These are phyloP conservation scores for Scyliorhinus canicula DNA, from an alignment of 2,797 vertebrate genomes.

Conservation along the genomic window DNA sequence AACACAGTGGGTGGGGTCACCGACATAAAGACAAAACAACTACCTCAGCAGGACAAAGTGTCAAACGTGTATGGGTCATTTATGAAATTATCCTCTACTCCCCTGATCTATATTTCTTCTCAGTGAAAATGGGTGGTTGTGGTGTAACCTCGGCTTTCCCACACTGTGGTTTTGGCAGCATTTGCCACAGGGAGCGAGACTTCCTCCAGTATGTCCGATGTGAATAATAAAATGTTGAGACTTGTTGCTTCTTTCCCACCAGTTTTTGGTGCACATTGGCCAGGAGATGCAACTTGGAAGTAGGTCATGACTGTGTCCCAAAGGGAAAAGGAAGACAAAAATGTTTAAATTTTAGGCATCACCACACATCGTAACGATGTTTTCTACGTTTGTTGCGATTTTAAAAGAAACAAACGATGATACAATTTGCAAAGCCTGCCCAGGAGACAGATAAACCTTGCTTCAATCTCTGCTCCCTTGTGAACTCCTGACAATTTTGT, in stretches of 20 bases:
- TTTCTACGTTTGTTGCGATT: not conserved
- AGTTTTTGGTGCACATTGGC: not conserved
- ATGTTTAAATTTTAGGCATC: not conserved
- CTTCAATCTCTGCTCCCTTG: not conserved
- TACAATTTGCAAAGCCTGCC: not conserved
- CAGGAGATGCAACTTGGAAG: not conserved
- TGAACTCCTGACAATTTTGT: not conserved
- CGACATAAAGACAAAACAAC: not conserved
- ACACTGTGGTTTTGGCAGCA: not conserved
- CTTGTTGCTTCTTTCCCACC: not conserved
- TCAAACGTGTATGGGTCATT: not conserved
- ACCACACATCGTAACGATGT: not conserved
- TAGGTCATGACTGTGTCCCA: not conserved
- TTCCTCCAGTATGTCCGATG: not conserved
- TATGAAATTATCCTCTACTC: not conserved
- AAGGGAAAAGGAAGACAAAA: not conserved
- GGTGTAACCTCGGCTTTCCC: not conserved
- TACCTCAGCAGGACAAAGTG: not conserved
- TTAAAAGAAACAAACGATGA: not conserved
- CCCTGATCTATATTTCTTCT: not conserved
- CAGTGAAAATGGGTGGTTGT: not conserved
- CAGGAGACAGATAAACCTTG: not conserved
- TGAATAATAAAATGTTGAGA: not conserved
- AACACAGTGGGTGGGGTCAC: not conserved
- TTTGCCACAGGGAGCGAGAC: not conserved